Evolutionary conservation across 2,888 invertebrate species (phyloP).

Genomic region (Zygothrica quintamaculata): DNA sequence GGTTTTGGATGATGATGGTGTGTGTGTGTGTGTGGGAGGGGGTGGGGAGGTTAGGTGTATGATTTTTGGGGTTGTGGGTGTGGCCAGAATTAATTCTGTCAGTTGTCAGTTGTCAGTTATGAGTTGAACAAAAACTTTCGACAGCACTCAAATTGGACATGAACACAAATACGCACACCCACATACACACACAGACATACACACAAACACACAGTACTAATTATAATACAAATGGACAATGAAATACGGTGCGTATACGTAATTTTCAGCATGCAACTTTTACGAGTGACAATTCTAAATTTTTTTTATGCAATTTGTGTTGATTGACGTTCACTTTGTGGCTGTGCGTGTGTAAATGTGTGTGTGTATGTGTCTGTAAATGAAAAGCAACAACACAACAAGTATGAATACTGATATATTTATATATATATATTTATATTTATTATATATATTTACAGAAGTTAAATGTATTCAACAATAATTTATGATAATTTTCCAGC

Average conservation of each 20-base stretch:
- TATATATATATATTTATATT: no score
- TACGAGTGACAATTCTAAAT: constrained; percentile 71
- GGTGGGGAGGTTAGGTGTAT: background rate
- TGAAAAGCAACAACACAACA: no score
- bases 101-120: constrained; percentile 68
- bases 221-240: constrained; percentile 56
- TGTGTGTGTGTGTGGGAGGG: background rate
- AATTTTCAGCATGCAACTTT: constrained; percentile 65
- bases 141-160: constrained; percentile 33
- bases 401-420: no score
- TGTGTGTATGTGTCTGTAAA: no score
- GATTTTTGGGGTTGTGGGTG: constrained; percentile 3
- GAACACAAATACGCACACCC: constrained; percentile 19
- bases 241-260: constrained; percentile 65
- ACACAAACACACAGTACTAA: constrained; percentile 31
- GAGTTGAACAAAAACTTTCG: constrained; percentile 45
- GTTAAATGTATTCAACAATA: no score
- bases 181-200: no score
- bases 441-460: no score
- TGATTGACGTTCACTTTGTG: constrained; percentile 32
- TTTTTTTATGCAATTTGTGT: constrained; percentile 41
- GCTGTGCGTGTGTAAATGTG: constrained; percentile 11
- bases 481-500: no score
- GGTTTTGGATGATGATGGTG: background rate
- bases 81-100: constrained; percentile 68